phyloP scores from a whole-genome alignment of 2,888 invertebrate species.

The Chrysodeixis includens region DNA sequence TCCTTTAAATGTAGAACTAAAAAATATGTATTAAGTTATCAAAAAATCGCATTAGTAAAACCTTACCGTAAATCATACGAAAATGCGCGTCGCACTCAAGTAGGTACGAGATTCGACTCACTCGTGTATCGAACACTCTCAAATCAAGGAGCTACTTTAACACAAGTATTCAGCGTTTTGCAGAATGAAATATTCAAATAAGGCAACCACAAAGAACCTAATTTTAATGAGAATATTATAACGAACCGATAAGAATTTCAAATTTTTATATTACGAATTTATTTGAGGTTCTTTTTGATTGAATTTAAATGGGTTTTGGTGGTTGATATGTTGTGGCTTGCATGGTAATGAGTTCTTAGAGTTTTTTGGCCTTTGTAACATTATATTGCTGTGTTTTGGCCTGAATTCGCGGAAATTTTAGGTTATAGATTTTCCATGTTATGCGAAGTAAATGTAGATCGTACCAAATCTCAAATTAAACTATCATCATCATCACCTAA shows the following conservation, averaged over 20 bases:
- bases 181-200: slow-evolving; percentile 56
- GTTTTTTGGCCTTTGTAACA: neutral
- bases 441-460: too few relatives aligned
- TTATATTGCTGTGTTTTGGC: neutral
- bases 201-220: slow-evolving; percentile 57
- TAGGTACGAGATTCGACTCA: slow-evolving; percentile 38
- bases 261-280: slow-evolving; percentile 55
- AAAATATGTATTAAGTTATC: too few relatives aligned
- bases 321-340: slow-evolving; percentile 19
- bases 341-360: slow-evolving; percentile 20
- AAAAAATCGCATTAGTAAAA: slow-evolving; percentile 14
- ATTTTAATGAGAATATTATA: slow-evolving; percentile 62
- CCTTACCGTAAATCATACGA: slow-evolving; percentile 35
- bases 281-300: slow-evolving; percentile 45
- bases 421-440: too few relatives aligned
- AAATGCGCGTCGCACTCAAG: slow-evolving; percentile 14
- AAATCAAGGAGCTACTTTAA: slow-evolving; percentile 52
- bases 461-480: too few relatives aligned
- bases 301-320: slow-evolving; percentile 45
- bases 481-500: too few relatives aligned
- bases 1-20: too few relatives aligned
- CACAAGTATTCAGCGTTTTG: slow-evolving; percentile 21
- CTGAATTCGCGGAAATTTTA: too few relatives aligned
- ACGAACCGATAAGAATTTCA: slow-evolving; percentile 61
- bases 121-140: slow-evolving; percentile 57